phyloP scores from a whole-genome alignment of 2,113 vertebrate species.

The Pterophyllum scalare region DNA sequence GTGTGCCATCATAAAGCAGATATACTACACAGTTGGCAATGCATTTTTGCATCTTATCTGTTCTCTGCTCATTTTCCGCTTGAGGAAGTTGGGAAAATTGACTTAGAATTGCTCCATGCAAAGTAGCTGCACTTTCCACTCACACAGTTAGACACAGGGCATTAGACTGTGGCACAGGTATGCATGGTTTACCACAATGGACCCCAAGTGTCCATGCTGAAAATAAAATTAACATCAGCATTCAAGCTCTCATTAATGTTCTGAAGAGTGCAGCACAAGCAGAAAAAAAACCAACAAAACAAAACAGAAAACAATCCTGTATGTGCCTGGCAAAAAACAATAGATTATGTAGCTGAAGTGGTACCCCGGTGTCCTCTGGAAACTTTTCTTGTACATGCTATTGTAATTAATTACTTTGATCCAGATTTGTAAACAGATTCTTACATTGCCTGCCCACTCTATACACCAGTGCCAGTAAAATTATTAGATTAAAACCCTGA shows the following conservation, averaged over 20 bases:
- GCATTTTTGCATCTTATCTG: slow-evolving; percentile 73
- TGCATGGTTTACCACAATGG: slow-evolving; percentile 39
- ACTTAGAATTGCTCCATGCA: slow-evolving; percentile 77
- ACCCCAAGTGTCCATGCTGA: slow-evolving; percentile 33
- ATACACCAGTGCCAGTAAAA: slow-evolving; percentile 1
- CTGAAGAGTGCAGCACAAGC: slow-evolving; percentile 21
- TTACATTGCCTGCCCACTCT: neutral
- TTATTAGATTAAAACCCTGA: slow-evolving; percentile 28
- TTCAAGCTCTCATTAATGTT: slow-evolving; percentile 47
- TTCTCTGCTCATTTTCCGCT: slow-evolving; percentile 78
- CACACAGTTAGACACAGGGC: slow-evolving; percentile 59
- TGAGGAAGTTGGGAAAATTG: slow-evolving; percentile 78
- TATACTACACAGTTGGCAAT: slow-evolving; percentile 63
- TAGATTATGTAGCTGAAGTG: slow-evolving; percentile 36
- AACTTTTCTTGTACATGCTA: slow-evolving; percentile 7
- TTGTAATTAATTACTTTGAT: slow-evolving; percentile 12
- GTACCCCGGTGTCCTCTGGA: slow-evolving; percentile 9
- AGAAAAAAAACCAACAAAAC: slow-evolving; percentile 1
- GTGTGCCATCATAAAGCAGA: slow-evolving; percentile 70
- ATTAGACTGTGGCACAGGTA: slow-evolving; percentile 63
- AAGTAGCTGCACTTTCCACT: slow-evolving; percentile 67
- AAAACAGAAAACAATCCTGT: slow-evolving; percentile 31
- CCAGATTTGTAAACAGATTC: neutral
- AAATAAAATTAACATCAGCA: slow-evolving; percentile 64
- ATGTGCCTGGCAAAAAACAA: slow-evolving; percentile 32